phyloP scores from a whole-genome alignment of 2,797 vertebrate genomes.

The Tinamus major region DNA sequence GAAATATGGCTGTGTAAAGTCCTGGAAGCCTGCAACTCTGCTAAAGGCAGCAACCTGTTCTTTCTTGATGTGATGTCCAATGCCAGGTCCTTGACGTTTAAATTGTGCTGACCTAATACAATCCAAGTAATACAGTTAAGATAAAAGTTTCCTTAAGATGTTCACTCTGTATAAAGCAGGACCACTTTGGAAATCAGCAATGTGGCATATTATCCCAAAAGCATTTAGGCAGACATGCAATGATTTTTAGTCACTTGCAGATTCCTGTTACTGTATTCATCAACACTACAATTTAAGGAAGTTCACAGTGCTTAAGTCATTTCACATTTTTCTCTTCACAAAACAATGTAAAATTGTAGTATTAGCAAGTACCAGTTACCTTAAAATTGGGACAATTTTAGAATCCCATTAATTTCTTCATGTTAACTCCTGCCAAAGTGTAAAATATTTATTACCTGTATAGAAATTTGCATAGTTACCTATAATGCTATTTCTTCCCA shows the following conservation, averaged over 20 bases:
- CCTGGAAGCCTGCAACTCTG: slow-evolving; percentile 70
- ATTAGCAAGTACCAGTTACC: slow-evolving; percentile 33
- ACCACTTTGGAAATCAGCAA: slow-evolving; percentile 68
- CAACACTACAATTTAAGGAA: slow-evolving; percentile 20
- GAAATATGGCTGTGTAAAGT: slow-evolving; percentile 60
- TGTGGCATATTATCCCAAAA: slow-evolving; percentile 46
- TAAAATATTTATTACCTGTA: slow-evolving; percentile 65
- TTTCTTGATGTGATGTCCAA: slow-evolving; percentile 67
- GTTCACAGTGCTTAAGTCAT: slow-evolving; percentile 28
- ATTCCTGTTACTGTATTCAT: slow-evolving; percentile 44
- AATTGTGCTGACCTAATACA: slow-evolving; percentile 63
- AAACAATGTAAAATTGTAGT: slow-evolving; percentile 26
- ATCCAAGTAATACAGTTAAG: slow-evolving; percentile 60
- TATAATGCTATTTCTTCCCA: slow-evolving; percentile 65
- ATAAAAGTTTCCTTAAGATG: slow-evolving; percentile 63
- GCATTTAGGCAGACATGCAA: slow-evolving; percentile 52
- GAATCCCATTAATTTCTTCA: slow-evolving; percentile 52
- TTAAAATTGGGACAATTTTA: slow-evolving; percentile 48
- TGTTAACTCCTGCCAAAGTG: slow-evolving; percentile 34
- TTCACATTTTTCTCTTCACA: slow-evolving; percentile 38
- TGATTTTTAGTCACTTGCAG: slow-evolving; percentile 51
- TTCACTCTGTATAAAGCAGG: slow-evolving; percentile 60
- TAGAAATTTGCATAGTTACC: slow-evolving; percentile 71
- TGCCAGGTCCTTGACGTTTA: slow-evolving; percentile 64
- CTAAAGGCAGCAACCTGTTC: slow-evolving; percentile 61